phyloP scores from a whole-genome alignment of 2,797 vertebrate species.

The Rhinatrema bivittatum region DNA sequence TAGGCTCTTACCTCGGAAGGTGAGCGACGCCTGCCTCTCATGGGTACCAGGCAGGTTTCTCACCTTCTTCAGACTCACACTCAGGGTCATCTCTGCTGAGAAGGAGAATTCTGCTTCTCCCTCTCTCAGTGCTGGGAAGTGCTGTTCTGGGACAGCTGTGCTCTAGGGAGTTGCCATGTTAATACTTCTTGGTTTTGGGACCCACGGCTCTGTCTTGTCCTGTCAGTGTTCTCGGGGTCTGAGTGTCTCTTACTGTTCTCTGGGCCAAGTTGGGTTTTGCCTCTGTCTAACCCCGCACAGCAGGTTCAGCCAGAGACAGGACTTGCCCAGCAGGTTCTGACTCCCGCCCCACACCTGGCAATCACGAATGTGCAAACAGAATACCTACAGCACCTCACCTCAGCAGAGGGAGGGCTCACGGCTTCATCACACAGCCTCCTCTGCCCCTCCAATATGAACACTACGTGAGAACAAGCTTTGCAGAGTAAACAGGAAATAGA shows the following conservation, averaged over 20 bases:
- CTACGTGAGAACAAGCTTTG: no score
- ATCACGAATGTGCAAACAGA: no score
- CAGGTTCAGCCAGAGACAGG: slow-evolving; percentile 20
- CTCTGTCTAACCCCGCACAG: not conserved
- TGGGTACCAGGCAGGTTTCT: slow-evolving; percentile 68
- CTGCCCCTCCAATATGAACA: no score
- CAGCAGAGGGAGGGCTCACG: no score
- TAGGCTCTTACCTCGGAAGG: slow-evolving; percentile 65
- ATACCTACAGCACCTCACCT: no score
- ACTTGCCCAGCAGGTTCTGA: slow-evolving; percentile 55
- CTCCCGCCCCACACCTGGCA: slow-evolving; percentile 23
- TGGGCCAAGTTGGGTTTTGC: not conserved
- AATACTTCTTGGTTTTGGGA: no score
- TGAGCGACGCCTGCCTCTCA: slow-evolving; percentile 73
- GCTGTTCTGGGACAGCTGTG: not conserved
- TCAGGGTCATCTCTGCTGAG: slow-evolving; percentile 70
- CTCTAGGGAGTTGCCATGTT: not conserved
- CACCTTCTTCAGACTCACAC: slow-evolving; percentile 59
- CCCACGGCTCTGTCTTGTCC: slow-evolving; percentile 11
- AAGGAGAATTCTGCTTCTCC: no score
- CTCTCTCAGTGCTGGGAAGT: no score
- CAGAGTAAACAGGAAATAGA: no score
- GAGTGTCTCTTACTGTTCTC: slow-evolving; percentile 20
- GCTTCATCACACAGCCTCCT: no score
- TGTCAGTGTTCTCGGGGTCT: not conserved